A percentile compares a stretch with the other conserved stretches of the same genome.
Evolutionary conservation across 2,797 vertebrate species (phyloP).

Genomic region (Apodemus agrarius): DNA sequence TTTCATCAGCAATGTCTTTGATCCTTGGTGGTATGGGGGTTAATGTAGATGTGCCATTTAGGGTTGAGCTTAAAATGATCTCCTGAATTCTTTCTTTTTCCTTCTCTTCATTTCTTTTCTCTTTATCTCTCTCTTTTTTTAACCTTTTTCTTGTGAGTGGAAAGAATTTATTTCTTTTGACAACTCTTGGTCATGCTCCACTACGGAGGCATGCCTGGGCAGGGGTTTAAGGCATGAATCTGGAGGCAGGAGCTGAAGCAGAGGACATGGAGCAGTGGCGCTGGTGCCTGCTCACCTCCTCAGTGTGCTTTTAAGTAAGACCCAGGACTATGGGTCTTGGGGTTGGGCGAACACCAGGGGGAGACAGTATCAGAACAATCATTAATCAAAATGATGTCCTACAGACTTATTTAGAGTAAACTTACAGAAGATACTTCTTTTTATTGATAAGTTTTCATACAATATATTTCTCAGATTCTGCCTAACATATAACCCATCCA

Average conservation of each 20-base stretch:
- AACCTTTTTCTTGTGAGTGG: not conserved
- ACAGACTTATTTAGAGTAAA: not conserved
- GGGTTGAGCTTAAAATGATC: not conserved
- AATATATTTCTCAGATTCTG: not conserved
- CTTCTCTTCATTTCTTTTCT: not conserved
- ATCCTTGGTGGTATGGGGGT: not conserved
- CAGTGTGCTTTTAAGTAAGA: too few relatives aligned
- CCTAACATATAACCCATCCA: too few relatives aligned
- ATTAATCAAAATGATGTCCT: not conserved
- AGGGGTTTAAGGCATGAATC: not conserved
- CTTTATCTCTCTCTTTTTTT: not conserved
- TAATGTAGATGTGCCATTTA: not conserved
- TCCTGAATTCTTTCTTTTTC: not conserved
- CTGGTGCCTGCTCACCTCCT: rapidly evolving
- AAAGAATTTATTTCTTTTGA: not conserved
- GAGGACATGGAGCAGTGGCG: too few relatives aligned
- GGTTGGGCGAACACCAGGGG: rapidly evolving
- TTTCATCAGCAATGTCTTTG: too few relatives aligned
- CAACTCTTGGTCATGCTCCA: not conserved
- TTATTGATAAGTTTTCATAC: not conserved
- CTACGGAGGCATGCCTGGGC: not conserved
- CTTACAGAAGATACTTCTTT: not conserved
- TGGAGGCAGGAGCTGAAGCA: not conserved
- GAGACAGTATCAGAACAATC: not conserved
- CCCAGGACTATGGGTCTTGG: not conserved